Percentiles rank a stretch among this genome's conserved stretches.
These are phyloP conservation scores for Drosophila rhopaloa DNA, from an alignment of 1,140 invertebrate species.

Conservation along the genomic window DNA sequence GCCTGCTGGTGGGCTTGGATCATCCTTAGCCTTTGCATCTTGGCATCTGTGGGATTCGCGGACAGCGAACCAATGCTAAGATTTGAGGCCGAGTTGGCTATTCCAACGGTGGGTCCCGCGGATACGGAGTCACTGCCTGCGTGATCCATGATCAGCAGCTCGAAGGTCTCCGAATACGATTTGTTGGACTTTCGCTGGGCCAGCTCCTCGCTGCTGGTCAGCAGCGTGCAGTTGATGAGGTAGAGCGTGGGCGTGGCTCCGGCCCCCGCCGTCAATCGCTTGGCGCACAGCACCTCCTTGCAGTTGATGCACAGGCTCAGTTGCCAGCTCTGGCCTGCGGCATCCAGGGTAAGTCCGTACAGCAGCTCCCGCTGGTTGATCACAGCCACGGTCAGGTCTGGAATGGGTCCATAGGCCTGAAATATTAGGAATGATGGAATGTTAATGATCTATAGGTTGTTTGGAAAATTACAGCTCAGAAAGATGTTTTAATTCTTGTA, in stretches of 20 bases:
- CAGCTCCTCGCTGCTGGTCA: conserved; percentile 68
- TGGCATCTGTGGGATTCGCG: conserved; percentile 23
- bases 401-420: conserved; percentile 72
- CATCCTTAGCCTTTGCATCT: conserved; percentile 51
- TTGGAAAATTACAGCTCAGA: too few relatives aligned
- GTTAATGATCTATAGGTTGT: too few relatives aligned
- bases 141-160: conserved; percentile 66
- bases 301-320: conserved; percentile 74
- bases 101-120: conserved; percentile 7
- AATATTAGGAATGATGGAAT: neutral
- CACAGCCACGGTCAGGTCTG: conserved; percentile 60
- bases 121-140: conserved; percentile 16
- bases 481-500: too few relatives aligned
- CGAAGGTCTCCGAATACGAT: conserved; percentile 70
- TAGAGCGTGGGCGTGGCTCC: conserved; percentile 48
- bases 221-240: conserved; percentile 67
- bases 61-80: conserved; percentile 55
- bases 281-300: conserved; percentile 68
- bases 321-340: conserved; percentile 58
- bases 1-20: conserved; percentile 58
- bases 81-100: conserved; percentile 37
- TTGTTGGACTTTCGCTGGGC: conserved; percentile 53
- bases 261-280: conserved; percentile 32
- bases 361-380: conserved; percentile 62
- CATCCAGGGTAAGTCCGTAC: conserved; percentile 58